Base-by-base conservation (phyloP, 2,888 invertebrate genomes). In the Frankliniella intonsa region DNA sequence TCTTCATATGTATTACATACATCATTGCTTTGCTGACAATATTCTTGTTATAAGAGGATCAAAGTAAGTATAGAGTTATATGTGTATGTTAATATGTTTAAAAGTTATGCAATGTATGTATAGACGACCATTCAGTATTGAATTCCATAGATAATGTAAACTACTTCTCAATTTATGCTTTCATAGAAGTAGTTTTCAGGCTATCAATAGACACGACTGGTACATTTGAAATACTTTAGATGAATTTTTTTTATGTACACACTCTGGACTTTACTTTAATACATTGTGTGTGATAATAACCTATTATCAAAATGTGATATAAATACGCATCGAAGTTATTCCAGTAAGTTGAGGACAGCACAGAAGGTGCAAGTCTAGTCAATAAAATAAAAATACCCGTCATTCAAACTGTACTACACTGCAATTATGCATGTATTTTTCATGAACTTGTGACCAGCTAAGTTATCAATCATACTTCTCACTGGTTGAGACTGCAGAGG, bases 121-220 rank as follows among this genome's bases (percentile, higher is more conserved):
- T 76, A 38, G 38, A 38, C 22, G 69, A 76, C 69, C 69, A 25
- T 76, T 76, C 69, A 76, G 69, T 76, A 76, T 76, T 76, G 69
- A 76, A 25, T 25, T 10, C 25, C 69, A 25, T 22, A 14, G 14
- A 10, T 14, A 19, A 55, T 55, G 55, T 55, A 0, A 38, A 38
- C 38, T 38, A 38, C 38, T 38, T 38, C 38, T 14, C 55, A 55
- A 19, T 7, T 5, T 14, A 14, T 14, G 0, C 19, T 55, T 14
- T 5, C 14, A 55, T 55, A 55, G 17, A 38, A 38, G 38, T 38
- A 38, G 38, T 38, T 38, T 38, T 38, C 38, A 38, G 38, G 38
- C 38, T 38, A 38, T 38, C 38, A 38, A 38, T 2, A 5, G 38
- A 38, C 38, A 38, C 5, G 38, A 38, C 38, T 38, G 38, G 38